phyloP scores from a whole-genome alignment of 1,140 invertebrate species.

The Orchestia grillus region DNA sequence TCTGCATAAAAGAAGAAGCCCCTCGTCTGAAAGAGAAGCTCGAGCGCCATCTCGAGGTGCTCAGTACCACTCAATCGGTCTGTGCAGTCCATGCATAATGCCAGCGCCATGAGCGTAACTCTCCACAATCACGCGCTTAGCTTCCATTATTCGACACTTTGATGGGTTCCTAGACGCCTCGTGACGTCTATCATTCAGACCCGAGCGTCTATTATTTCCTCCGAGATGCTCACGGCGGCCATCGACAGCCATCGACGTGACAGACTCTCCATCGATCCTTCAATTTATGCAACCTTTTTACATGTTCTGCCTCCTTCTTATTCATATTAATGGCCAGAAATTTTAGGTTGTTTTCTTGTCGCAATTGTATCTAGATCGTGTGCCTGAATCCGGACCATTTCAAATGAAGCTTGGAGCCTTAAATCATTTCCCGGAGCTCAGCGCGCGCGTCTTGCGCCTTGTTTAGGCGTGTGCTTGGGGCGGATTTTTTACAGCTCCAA shows the following conservation, averaged over 20 bases:
- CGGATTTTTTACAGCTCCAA: not conserved
- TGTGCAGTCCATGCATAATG: conserved; percentile 18
- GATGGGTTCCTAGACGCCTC: conserved; percentile 3
- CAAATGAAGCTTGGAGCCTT: not conserved
- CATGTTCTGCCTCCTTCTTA: conserved; percentile 13
- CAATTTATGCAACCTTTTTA: conserved; percentile 19
- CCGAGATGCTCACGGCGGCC: not conserved
- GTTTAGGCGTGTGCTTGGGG: not conserved
- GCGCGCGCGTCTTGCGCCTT: not conserved
- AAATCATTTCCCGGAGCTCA: not conserved
- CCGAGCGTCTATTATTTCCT: not conserved
- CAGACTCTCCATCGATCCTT: not conserved
- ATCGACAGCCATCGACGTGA: not conserved
- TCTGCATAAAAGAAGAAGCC: not conserved
- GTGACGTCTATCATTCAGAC: conserved; percentile 14
- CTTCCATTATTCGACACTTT: conserved; percentile 14
- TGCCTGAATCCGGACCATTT: not conserved
- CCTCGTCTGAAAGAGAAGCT: not conserved
- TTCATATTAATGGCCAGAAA: not conserved
- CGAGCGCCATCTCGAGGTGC: not conserved
- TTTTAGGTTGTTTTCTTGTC: not conserved
- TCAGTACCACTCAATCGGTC: conserved; percentile 18
- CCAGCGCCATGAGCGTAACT: conserved; percentile 22
- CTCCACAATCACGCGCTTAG: conserved; percentile 8
- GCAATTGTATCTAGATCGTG: not conserved